Evolutionary conservation across 2,113 vertebrate species (phyloP), one percentile per base, ranked within the genome.

Genomic region (Hypanus sabinus): DNA sequence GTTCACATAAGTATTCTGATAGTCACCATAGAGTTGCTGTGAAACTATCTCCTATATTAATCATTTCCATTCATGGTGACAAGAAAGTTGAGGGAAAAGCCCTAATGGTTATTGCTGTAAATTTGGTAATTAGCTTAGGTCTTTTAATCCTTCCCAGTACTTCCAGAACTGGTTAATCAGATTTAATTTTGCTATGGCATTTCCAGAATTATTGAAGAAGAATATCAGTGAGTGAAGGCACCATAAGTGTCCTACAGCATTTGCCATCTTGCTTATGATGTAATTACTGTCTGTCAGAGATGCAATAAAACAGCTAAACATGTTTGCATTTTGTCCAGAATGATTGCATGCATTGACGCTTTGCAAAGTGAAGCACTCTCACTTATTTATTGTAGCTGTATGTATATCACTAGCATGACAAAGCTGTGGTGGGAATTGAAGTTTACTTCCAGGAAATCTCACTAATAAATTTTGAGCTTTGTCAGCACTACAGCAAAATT

Each of bases 301-400:
- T 65, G 18, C 85, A 65, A 33, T 65, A 90, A n/a, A 20, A 65
- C 60, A 20, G n/a, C 60, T 65, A 65, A 90, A 90, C 60, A 65
- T 30, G 60, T 62, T 88, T 88, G 60, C 60, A 90, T 30, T 62
- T 68, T 33, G 6, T 90, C 60, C 60, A 90, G 60, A 68, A 90
- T 65, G 85, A 90, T 90, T 65, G 30, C 1, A 90, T 90, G 60
- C 60, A 90, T 90, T 90, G 60, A 90, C 85, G 65, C 30, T 65
- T 65, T 33, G 30, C 65, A 57, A 88, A 88, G 12, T 88, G 85
- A 65, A 88, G 85, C 30, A 30, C 81, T 57, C 46, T 60, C 14
- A 14, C 57, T 33, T 88, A 6, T 88, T n/a, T 30, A 62, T 0
- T 65, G 60, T 65, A 60, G 57, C 57, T 27, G 3, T 70, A 18